A percentile compares a stretch with the other conserved stretches of the same genome.
phyloP scores from a whole-genome alignment of 2,888 invertebrate genomes.

The Peribatodes rhomboidaria region DNA sequence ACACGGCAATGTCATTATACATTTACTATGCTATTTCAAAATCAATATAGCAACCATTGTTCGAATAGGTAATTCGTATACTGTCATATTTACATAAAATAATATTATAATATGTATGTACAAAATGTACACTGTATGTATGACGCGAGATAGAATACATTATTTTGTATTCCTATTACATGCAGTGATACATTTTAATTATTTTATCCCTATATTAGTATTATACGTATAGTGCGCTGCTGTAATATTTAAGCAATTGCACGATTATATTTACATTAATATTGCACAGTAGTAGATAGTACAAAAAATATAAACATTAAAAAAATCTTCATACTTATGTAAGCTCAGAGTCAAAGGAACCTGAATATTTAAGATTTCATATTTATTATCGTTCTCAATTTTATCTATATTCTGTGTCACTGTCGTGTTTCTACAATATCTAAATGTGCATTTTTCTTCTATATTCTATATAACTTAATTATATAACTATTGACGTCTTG shows the following conservation, averaged over 20 bases:
- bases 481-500: conserved; percentile 15
- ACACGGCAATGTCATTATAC: conserved; percentile 3
- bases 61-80: not conserved
- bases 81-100: not conserved
- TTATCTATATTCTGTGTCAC: conserved; percentile 57
- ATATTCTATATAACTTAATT: conserved; percentile 25
- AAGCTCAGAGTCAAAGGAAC: conserved; percentile 74
- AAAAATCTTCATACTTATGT: conserved; percentile 17
- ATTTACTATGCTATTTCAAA: conserved; percentile 19
- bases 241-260: conserved; percentile 20
- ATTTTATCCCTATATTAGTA: not conserved
- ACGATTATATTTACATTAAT: conserved; percentile 28
- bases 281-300: conserved; percentile 39
- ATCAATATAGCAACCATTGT: not conserved
- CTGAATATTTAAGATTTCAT: conserved; percentile 68
- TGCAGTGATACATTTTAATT: conserved; percentile 66
- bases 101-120: not conserved
- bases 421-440: conserved; percentile 44
- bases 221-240: conserved; percentile 10
- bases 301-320: conserved; percentile 5
- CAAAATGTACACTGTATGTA: conserved; percentile 69
- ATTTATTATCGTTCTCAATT: conserved; percentile 26
- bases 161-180: conserved; percentile 68
- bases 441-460: conserved; percentile 34
- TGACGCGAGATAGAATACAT: conserved; percentile 79